Evolutionary conservation across 2,113 vertebrate genomes (phyloP).

Genomic region (Coreoperca whiteheadi): DNA sequence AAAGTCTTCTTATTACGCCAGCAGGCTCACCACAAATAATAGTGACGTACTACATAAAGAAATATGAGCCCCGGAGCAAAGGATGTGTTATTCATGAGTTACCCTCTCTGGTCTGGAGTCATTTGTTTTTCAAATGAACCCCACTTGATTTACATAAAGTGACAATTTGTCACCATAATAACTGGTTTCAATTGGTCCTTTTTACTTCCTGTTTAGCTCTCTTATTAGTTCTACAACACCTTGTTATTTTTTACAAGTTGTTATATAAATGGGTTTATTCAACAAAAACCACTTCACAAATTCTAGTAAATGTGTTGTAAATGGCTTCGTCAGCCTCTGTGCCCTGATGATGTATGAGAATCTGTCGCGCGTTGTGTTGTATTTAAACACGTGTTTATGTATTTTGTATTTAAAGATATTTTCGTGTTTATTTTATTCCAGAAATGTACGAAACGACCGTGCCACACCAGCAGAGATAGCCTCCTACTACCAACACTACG

Average conservation of each 20-base stretch:
- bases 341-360: too few relatives aligned
- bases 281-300: background rate
- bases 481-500: slow-evolving; percentile 87
- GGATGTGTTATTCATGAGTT: background rate
- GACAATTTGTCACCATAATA: too few relatives aligned
- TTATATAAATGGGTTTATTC: background rate
- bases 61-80: background rate
- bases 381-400: background rate
- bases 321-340: background rate
- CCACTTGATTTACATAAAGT: background rate
- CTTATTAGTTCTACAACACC: background rate
- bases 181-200: background rate
- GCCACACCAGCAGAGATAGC: slow-evolving; percentile 86
- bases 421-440: slow-evolving; percentile 41
- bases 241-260: background rate
- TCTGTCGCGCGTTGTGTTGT: background rate
- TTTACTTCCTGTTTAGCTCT: background rate
- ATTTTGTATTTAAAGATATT: background rate
- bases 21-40: background rate
- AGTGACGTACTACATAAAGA: background rate
- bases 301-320: background rate
- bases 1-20: too few relatives aligned
- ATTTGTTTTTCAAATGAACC: slow-evolving; percentile 25
- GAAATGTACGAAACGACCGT: slow-evolving; percentile 85
- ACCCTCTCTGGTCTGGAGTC: background rate